Conservation (phyloP, 2,888 invertebrate species). For the Orchesellides sinensis region DNA sequence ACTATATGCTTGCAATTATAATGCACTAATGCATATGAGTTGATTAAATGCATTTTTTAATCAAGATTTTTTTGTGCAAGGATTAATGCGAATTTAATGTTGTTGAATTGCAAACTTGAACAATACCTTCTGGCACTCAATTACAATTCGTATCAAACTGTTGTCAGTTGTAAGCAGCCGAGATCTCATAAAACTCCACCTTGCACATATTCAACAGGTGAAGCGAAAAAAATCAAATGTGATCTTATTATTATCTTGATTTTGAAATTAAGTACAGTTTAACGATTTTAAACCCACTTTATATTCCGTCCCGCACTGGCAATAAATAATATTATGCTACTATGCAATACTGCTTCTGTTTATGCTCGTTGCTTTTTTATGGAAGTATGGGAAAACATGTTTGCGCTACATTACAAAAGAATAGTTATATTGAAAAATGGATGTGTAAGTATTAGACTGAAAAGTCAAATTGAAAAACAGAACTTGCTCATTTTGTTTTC, state of each 20-base stretch:
- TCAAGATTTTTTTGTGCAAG: too few relatives aligned
- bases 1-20: too few relatives aligned
- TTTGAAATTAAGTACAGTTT: slow-evolving; percentile 10
- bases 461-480: slow-evolving; percentile 38
- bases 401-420: not conserved
- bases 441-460: not conserved
- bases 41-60: too few relatives aligned
- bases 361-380: not conserved
- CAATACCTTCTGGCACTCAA: slow-evolving; percentile 61
- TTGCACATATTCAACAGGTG: not conserved
- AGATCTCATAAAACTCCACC: slow-evolving; percentile 1
- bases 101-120: slow-evolving; percentile 40
- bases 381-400: not conserved
- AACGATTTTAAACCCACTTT: not conserved
- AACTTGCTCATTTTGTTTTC: slow-evolving; percentile 32
- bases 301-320: slow-evolving; percentile 1
- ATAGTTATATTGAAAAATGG: not conserved
- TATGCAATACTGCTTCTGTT: slow-evolving; percentile 18
- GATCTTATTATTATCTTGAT: not conserved
- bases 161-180: slow-evolving; percentile 48
- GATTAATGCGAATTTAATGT: not conserved
- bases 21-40: not conserved
- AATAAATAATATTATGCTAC: not conserved
- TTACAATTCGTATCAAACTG: slow-evolving; percentile 62
- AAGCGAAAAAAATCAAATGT: slow-evolving; percentile 30